Percentiles rank a stretch among this genome's conserved stretches.
These are phyloP conservation scores for Prionchulus punctatus DNA, from an alignment of 2,888 invertebrate genomes.

Conservation along the genomic window DNA sequence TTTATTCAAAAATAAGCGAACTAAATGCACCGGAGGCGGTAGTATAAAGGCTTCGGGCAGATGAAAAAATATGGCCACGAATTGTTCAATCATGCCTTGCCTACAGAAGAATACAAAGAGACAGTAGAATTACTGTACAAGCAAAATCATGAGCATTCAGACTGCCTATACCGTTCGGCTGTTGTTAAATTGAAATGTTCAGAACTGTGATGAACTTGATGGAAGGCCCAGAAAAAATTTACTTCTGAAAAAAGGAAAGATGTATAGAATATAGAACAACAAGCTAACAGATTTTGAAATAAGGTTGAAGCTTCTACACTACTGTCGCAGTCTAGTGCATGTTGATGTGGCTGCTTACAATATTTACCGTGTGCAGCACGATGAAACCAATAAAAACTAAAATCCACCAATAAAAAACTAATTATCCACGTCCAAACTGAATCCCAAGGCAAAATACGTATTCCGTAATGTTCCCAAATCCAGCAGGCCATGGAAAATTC, in stretches of 20 bases:
- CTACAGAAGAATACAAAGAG: too few relatives aligned
- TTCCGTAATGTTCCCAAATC: slow-evolving; percentile 54
- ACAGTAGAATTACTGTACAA: too few relatives aligned
- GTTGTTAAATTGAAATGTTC: slow-evolving; percentile 74
- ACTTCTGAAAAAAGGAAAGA: too few relatives aligned
- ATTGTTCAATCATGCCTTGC: slow-evolving; percentile 9
- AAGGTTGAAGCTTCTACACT: too few relatives aligned
- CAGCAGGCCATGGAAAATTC: slow-evolving; percentile 40
- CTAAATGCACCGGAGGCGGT: slow-evolving; percentile 54
- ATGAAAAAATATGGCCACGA: slow-evolving; percentile 24
- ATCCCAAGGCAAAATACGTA: slow-evolving; percentile 60
- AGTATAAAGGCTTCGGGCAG: slow-evolving; percentile 50
- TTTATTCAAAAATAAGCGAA: slow-evolving; percentile 71
- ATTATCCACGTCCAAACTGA: slow-evolving; percentile 60
- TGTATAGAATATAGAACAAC: too few relatives aligned
- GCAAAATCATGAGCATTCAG: too few relatives aligned
- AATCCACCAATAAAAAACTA: slow-evolving; percentile 61
- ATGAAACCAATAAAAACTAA: slow-evolving; percentile 79
- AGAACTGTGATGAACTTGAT: slow-evolving; percentile 76
- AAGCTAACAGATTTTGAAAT: too few relatives aligned
- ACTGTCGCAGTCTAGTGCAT: too few relatives aligned
- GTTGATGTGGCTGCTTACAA: too few relatives aligned
- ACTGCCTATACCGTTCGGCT: slow-evolving; percentile 64
- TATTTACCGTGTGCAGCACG: slow-evolving; percentile 63
- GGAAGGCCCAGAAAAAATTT: slow-evolving; percentile 70